Evolutionary conservation across 2,888 invertebrate genomes (phyloP), one percentile per base, ranked within the genome.

Genomic region (Orchesellides sinensis): DNA sequence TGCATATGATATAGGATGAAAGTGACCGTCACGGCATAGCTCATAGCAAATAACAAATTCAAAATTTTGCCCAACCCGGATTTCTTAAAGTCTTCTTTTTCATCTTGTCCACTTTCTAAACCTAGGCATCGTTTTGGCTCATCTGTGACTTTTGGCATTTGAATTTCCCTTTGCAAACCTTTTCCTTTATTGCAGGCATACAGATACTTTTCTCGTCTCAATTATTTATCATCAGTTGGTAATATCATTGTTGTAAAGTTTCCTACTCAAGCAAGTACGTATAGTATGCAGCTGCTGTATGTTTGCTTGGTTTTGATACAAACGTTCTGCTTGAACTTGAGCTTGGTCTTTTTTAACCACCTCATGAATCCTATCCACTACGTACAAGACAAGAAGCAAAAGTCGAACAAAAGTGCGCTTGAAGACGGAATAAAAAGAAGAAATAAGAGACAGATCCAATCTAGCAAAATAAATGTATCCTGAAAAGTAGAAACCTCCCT

Each of bases 131-230:
- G 59, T 45, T 72, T 32, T 70, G 35, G 72, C 59, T 45, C 72
- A 72, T 72, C 72, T 72, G 59, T 72, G 40, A 45, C 72, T 72
- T 21, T 45, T 27, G 59, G 72, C 72, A 59, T 29, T 59, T 45
- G 14, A 54, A 59, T 45, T 59, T 72, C 45, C 32, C n/a, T n/a
- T n/a, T n/a, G n/a, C n/a, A n/a, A n/a, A n/a, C n/a, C n/a, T n/a
- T n/a, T n/a, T n/a, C n/a, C n/a, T n/a, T n/a, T n/a, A n/a, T n/a
- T n/a, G n/a, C n/a, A n/a, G n/a, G n/a, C n/a, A n/a, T n/a, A n/a
- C n/a, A n/a, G n/a, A n/a, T n/a, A n/a, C n/a, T n/a, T n/a, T n/a
- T n/a, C n/a, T n/a, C n/a, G n/a, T n/a, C n/a, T n/a, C n/a, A n/a
- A n/a, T n/a, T n/a, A n/a, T n/a, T n/a, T n/a, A n/a, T n/a, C n/a